A percentile compares a stretch with the other conserved stretches of the same genome.
phyloP scores from a whole-genome alignment of 1,140 invertebrate genomes.

The Drosophila repletoides region DNA sequence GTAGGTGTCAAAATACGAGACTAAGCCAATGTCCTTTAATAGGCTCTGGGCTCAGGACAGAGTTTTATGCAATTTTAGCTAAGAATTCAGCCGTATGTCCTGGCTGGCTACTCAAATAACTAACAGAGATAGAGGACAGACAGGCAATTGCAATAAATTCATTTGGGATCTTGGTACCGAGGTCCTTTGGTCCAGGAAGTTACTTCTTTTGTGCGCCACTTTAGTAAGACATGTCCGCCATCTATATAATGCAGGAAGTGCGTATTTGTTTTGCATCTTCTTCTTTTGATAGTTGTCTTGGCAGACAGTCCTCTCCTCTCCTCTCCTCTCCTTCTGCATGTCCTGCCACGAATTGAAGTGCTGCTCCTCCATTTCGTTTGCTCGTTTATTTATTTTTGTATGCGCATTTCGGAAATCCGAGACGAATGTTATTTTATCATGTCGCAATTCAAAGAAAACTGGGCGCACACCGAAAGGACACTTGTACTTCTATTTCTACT shows the following conservation, averaged over 20 bases:
- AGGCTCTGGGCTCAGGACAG: slow-evolving; percentile 38
- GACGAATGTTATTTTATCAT: slow-evolving; percentile 76
- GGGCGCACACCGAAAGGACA: slow-evolving; percentile 26
- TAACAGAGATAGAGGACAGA: neutral
- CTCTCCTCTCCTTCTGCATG: neutral
- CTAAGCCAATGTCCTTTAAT: slow-evolving; percentile 80
- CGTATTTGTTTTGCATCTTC: slow-evolving; percentile 74
- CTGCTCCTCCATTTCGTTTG: neutral
- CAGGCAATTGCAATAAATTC: slow-evolving; percentile 61
- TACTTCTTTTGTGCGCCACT: slow-evolving; percentile 66
- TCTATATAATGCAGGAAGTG: slow-evolving; percentile 71
- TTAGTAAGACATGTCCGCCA: slow-evolving; percentile 44
- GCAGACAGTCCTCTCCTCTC: neutral
- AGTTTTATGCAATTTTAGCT: slow-evolving; percentile 72
- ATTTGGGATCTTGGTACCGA: slow-evolving; percentile 5
- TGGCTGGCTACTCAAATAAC: slow-evolving; percentile 48
- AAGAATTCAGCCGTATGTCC: slow-evolving; percentile 39
- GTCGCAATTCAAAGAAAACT: slow-evolving; percentile 74
- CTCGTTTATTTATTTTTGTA: slow-evolving; percentile 70
- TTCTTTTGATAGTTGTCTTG: slow-evolving; percentile 34
- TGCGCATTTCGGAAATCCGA: slow-evolving; percentile 60
- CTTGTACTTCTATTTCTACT: slow-evolving; percentile 32
- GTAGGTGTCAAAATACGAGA: slow-evolving; percentile 80
- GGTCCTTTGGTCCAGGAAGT: slow-evolving; percentile 58
- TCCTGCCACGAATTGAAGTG: slow-evolving; percentile 19